A percentile compares a stretch with the other conserved stretches of the same genome.
Evolutionary conservation across 53 echinoderm and acorn worm species (phyloP).

Genomic region (Mesocentrotus franciscanus): DNA sequence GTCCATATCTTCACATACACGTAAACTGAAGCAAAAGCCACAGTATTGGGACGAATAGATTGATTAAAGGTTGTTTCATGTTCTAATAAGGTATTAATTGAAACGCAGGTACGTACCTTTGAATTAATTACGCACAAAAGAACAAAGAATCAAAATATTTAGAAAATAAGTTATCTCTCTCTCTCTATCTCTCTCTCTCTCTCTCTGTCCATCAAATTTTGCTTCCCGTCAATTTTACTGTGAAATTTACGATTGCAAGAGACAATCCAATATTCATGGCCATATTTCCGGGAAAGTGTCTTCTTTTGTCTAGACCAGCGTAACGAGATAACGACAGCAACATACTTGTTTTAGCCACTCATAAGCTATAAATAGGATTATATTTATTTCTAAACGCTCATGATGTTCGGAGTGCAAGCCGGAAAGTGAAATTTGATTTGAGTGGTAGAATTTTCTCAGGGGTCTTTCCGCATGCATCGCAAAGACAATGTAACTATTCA

Average conservation of each 20-base stretch:
- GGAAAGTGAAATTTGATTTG: neutral
- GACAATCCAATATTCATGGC: neutral
- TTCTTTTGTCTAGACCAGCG: neutral
- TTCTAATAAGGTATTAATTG: too few species aligned
- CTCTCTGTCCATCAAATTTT: neutral
- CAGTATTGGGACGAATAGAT: too few species aligned
- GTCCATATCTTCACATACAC: too few species aligned
- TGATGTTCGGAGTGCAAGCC: neutral
- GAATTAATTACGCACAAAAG: too few species aligned
- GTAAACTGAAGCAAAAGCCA: too few species aligned
- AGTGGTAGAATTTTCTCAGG: neutral
- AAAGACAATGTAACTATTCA: neutral
- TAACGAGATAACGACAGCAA: neutral
- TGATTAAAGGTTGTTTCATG: too few species aligned
- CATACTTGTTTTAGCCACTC: neutral
- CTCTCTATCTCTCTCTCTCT: neutral
- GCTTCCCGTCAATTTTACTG: neutral
- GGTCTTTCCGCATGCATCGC: neutral
- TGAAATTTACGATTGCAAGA: neutral
- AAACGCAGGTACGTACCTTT: too few species aligned
- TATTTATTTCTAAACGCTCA: neutral
- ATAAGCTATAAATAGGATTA: neutral
- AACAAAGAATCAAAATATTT: too few species aligned
- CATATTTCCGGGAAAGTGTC: neutral
- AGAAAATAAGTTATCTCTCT: neutral